Evolutionary conservation across 2,888 invertebrate genomes (phyloP), one percentile per base, ranked within the genome.

Genomic region (Protodeltote pygarga): DNA sequence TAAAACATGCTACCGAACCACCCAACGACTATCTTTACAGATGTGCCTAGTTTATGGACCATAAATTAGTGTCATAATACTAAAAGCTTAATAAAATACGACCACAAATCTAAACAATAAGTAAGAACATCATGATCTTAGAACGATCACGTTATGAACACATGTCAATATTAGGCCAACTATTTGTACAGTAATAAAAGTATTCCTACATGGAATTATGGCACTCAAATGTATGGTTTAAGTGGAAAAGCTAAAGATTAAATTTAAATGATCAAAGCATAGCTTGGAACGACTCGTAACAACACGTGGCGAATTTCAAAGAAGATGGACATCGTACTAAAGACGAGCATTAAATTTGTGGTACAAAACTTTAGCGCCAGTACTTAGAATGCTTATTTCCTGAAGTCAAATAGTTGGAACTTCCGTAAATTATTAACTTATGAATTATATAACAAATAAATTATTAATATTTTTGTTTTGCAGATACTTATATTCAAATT

Each of bases 71-170:
- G 39, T 59, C 65, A 71, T 59, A 67, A 61, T 49, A 69, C 66
- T 67, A 66, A 71, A 71, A 61, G 60, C 69, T 58, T 47, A 52
- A 53, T 67, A 65, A 68, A 70, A 65, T 67, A 65, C 32, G 45
- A 67, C 68, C 70, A 68, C 70, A 68, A 65, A 65, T 70, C 65
- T 46, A 70, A 71, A 70, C 71, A 71, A 71, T 71, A 28, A 67
- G 41, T 40, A 68, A 31, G 32, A 42, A 52, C 52, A 53, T 57
- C 42, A 65, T 65, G 58, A 54, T 54, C 55, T 59, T 48, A 62
- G 58, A 54, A 59, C 46, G 49, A 45, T 39, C 57, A 39, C 27
- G 45, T 45, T 62, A 50, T 28, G 53, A 73, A 68, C 71, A 72
- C 61, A 63, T 73, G 73, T 68, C 71, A 66, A 63, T 73, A 65